A percentile compares a stretch with the other conserved stretches of the same genome.
These are phyloP conservation scores for Falcaria lacertinaria DNA, from an alignment of 2,888 invertebrate species.

Conservation along the genomic window DNA sequence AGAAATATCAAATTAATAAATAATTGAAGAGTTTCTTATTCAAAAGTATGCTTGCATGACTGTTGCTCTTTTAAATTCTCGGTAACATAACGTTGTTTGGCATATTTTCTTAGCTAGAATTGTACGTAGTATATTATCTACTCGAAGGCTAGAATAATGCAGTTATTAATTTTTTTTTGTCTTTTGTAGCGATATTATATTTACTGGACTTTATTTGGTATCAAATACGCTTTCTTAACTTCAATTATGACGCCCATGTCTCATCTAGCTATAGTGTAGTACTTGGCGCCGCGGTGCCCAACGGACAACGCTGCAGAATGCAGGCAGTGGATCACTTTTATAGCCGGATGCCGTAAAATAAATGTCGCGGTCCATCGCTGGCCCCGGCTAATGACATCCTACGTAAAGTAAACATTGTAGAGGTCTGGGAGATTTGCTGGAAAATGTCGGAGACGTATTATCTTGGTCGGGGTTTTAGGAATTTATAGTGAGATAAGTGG, in stretches of 20 bases:
- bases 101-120: no score
- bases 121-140: no score
- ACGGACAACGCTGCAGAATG: slow-evolving; percentile 68
- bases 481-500: no score
- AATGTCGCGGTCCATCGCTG: slow-evolving; percentile 76
- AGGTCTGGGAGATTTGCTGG: slow-evolving; percentile 16
- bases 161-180: no score
- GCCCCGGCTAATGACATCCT: slow-evolving; percentile 70
- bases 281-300: slow-evolving; percentile 22
- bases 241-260: slow-evolving; percentile 6
- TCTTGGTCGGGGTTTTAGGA: neutral
- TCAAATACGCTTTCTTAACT: neutral
- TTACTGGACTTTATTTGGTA: no score
- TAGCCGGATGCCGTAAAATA: slow-evolving; percentile 79
- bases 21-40: no score
- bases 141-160: no score
- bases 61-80: no score
- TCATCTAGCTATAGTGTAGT: slow-evolving; percentile 27
- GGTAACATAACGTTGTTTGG: no score
- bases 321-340: slow-evolving; percentile 79
- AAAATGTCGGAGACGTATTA: slow-evolving; percentile 2
- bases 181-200: no score
- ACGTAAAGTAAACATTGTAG: slow-evolving; percentile 49
- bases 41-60: no score
- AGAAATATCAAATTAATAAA: no score